These are phyloP conservation scores for Rousettus madagascariensis DNA, from an alignment of 2,797 vertebrate genomes.

Conservation along the genomic window DNA sequence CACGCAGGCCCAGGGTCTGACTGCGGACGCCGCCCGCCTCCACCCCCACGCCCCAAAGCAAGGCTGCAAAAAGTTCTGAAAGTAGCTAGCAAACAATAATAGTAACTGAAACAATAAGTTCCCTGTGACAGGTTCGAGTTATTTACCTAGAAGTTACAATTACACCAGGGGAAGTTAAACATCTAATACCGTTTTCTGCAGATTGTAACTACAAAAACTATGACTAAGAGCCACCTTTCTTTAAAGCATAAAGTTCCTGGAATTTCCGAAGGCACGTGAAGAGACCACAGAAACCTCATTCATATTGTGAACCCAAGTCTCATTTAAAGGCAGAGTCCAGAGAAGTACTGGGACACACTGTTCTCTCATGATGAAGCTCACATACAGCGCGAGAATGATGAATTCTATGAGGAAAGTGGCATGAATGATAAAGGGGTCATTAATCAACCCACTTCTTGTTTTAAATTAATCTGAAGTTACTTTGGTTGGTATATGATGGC, in stretches of 20 bases:
- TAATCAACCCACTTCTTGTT: neutral
- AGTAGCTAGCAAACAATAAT: neutral
- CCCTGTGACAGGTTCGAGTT: neutral
- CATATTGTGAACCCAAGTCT: neutral
- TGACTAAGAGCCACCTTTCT: neutral
- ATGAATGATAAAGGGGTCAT: neutral
- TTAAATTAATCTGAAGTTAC: constrained; percentile 8
- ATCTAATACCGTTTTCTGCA: neutral
- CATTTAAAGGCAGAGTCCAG: neutral
- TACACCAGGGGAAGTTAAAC: neutral
- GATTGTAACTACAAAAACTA: constrained; percentile 1
- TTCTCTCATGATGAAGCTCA: neutral
- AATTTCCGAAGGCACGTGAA: neutral
- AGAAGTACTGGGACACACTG: neutral
- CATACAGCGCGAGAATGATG: neutral
- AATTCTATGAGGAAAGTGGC: neutral
- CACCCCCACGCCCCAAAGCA: neutral
- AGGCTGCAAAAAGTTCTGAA: constrained; percentile 20
- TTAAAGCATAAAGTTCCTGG: neutral
- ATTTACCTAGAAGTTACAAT: constrained; percentile 1
- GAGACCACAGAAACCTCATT: neutral
- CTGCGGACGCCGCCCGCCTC: neutral
- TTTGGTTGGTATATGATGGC: neutral
- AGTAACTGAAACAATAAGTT: constrained; percentile 1
- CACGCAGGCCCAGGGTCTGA: neutral